Evolutionary conservation across 1,140 invertebrate genomes (phyloP), one percentile per base, ranked within the genome.

Genomic region (Drosophila tani): DNA sequence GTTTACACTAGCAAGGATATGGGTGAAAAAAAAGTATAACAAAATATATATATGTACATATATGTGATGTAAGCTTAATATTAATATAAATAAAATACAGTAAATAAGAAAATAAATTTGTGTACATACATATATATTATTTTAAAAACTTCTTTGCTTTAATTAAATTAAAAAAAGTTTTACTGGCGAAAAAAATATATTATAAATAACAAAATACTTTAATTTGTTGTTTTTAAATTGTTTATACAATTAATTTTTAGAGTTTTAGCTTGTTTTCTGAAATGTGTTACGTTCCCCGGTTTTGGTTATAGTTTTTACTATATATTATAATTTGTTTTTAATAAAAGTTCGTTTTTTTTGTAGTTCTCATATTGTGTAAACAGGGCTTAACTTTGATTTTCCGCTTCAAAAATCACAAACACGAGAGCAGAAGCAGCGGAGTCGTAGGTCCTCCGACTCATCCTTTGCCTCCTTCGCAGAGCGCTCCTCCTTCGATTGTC

Each of bases 351-450:
- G 29, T 35, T 3, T 35, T 4, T 41, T 17, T 40, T 11, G n/a
- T 14, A 21, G 17, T 43, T 19, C 15, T 1, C n/a, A 35, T 35
- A 35, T 35, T 35, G 9, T 76, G 38, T 57, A 38, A 76, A 76
- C 70, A 24, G 53, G 29, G n/a, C 71, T 66, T 70, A 79, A 55
- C 75, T 78, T 79, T 79, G 75, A 77, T 77, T 77, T 77, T 77
- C 73, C 75, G 75, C 75, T 77, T 77, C 75, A 60, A 45, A 77
- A 77, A 77, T 77, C 75, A 77, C 75, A 77, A 77, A 68, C 75
- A 77, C 19, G 49, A 15, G 38, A 66, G 62, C 32, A 57, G 62
- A 43, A 65, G 73, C 50, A 57, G 60, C 45, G 47, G 57, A 27
- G 43, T 41, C 47, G 29, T n/a, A 35, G 50, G 38, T 35, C 38